These are phyloP conservation scores for Cheilosia vernalis DNA, from an alignment of 2,888 invertebrate genomes.

Conservation along the genomic window DNA sequence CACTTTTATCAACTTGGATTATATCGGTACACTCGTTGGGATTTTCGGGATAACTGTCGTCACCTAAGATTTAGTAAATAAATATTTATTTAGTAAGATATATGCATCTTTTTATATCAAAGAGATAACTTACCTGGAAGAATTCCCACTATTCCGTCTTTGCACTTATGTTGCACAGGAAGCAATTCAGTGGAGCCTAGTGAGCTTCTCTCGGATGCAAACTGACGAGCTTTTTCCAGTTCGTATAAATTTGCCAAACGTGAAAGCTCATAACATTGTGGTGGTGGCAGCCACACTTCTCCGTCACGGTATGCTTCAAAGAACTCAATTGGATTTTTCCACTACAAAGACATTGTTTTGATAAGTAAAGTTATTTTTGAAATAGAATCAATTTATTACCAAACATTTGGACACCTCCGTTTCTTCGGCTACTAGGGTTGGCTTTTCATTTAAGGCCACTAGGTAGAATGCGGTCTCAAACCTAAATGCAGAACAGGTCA, in stretches of 20 bases:
- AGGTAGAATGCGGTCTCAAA: constrained; percentile 62
- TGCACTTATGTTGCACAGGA: constrained; percentile 85
- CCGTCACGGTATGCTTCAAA: constrained; percentile 76
- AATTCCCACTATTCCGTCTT: constrained; percentile 85
- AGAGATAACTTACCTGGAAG: constrained; percentile 85
- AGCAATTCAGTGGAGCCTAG: constrained; percentile 85
- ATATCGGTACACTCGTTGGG: constrained; percentile 78
- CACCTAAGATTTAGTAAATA: constrained; percentile 83
- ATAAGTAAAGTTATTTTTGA: background rate
- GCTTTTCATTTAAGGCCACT: constrained; percentile 45
- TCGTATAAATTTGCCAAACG: constrained; percentile 85
- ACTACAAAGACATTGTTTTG: constrained; percentile 84
- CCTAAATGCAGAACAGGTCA: constrained; percentile 7
- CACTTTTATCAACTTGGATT: constrained; percentile 77
- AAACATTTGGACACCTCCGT: constrained; percentile 52
- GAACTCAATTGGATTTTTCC: constrained; percentile 86
- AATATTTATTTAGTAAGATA: background rate
- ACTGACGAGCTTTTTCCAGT: constrained; percentile 85
- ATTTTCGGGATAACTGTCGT: constrained; percentile 83
- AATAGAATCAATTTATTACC: background rate
- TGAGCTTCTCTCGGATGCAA: constrained; percentile 85
- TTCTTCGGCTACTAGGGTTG: constrained; percentile 78
- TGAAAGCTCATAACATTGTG: constrained; percentile 90
- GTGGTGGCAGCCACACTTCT: constrained; percentile 86
- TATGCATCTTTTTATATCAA: background rate